These are phyloP conservation scores for Lates calcarifer DNA, from an alignment of 2,113 vertebrate genomes.

Conservation along the genomic window DNA sequence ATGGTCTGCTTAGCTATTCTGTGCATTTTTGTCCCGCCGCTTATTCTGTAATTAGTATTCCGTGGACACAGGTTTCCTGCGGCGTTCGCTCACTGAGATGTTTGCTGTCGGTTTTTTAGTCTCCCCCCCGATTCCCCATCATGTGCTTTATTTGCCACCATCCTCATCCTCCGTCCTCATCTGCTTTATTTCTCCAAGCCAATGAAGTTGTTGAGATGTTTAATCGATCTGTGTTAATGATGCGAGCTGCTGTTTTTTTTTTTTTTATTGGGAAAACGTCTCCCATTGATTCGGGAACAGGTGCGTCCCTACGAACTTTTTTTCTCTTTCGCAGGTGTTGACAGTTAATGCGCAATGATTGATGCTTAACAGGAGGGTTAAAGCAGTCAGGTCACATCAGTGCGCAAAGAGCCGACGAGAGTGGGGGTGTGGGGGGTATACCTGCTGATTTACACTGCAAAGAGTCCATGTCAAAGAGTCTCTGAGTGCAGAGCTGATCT, in stretches of 20 bases:
- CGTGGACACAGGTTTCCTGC: constrained; percentile 76
- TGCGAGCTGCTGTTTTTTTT: not conserved
- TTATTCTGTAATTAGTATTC: constrained; percentile 85
- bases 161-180: not conserved
- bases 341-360: constrained; percentile 63
- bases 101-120: constrained; percentile 64
- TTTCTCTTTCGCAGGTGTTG: constrained; percentile 22
- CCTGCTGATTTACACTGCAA: constrained; percentile 44
- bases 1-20: constrained; percentile 30
- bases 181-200: constrained; percentile 9
- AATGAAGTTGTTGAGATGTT: constrained; percentile 42
- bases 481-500: constrained; percentile 13
- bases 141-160: constrained; percentile 7
- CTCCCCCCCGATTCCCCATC: constrained; percentile 3
- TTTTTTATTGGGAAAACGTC: not conserved
- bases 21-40: constrained; percentile 51
- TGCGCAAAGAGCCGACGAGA: constrained; percentile 1
- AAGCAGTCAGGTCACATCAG: constrained; percentile 48
- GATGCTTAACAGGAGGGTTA: constrained; percentile 53
- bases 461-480: not conserved
- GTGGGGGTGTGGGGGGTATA: not conserved
- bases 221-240: constrained; percentile 33
- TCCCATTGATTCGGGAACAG: constrained; percentile 44
- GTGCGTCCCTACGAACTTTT: constrained; percentile 70
- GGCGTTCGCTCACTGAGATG: constrained; percentile 72